These are phyloP conservation scores for Drosophila oshimai DNA, from an alignment of 1,140 invertebrate species.

Conservation along the genomic window DNA sequence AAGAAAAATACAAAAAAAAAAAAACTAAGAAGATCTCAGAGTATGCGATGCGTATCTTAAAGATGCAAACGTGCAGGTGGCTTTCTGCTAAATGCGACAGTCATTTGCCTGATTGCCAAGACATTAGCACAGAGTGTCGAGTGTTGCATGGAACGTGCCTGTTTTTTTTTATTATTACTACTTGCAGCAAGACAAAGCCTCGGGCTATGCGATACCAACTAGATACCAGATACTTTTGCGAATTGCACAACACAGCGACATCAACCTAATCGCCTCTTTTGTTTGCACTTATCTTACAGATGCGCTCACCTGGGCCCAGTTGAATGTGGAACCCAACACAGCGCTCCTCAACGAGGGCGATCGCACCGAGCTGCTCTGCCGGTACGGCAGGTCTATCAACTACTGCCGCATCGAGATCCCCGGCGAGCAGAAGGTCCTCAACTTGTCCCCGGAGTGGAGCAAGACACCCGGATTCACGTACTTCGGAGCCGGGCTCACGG, in stretches of 20 bases:
- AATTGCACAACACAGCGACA: conserved; percentile 34
- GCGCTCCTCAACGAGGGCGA: conserved; percentile 82
- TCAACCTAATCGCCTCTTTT: conserved; percentile 9
- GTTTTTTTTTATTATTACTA: not conserved
- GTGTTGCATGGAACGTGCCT: conserved; percentile 29
- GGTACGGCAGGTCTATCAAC: conserved; percentile 72
- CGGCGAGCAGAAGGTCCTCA: conserved; percentile 79
- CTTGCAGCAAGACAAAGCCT: not conserved
- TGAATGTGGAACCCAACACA: conserved; percentile 76
- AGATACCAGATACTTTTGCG: conserved; percentile 43
- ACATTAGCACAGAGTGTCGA: conserved; percentile 23
- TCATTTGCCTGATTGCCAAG: conserved; percentile 46
- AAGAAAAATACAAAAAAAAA: not conserved
- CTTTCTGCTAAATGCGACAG: conserved; percentile 32
- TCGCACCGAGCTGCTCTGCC: conserved; percentile 83
- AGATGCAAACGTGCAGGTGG: conserved; percentile 58
- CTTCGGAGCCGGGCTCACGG: conserved; percentile 84
- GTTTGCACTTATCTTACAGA: conserved; percentile 46
- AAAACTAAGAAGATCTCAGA: not conserved
- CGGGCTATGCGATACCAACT: conserved; percentile 25
- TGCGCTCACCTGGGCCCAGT: conserved; percentile 67
- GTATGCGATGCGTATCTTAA: conserved; percentile 42
- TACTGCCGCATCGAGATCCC: conserved; percentile 84
- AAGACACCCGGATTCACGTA: conserved; percentile 83
- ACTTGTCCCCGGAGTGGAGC: conserved; percentile 61